Evolutionary conservation across 2,888 invertebrate genomes (phyloP).

Genomic region (Cyclophora albipunctata): DNA sequence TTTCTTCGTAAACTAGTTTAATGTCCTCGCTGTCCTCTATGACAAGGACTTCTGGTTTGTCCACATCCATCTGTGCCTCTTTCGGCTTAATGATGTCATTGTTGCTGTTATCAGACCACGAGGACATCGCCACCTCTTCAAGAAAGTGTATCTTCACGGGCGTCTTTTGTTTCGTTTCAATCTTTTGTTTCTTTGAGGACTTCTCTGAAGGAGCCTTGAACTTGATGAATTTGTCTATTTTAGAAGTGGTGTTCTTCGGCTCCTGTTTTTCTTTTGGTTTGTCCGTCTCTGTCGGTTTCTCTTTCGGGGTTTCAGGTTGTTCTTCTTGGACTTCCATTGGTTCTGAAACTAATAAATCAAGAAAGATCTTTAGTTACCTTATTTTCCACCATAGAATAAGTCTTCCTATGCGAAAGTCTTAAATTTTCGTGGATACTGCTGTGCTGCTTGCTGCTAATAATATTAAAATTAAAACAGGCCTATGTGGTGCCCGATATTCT

Average conservation of each 20-base stretch:
- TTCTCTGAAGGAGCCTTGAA: slow-evolving; percentile 54
- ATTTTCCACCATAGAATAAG: neutral
- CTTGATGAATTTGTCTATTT: slow-evolving; percentile 55
- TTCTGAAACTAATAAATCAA: slow-evolving; percentile 28
- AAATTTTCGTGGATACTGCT: too few species aligned
- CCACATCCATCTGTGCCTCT: slow-evolving; percentile 64
- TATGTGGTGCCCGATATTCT: too few species aligned
- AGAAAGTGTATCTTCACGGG: slow-evolving; percentile 57
- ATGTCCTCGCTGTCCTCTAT: slow-evolving; percentile 73
- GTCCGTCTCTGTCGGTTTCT: slow-evolving; percentile 8
- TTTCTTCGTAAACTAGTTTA: slow-evolving; percentile 76
- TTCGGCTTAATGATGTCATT: slow-evolving; percentile 49
- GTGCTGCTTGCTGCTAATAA: too few species aligned
- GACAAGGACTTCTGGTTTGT: slow-evolving; percentile 13
- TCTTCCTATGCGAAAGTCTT: too few species aligned
- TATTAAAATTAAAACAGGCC: too few species aligned
- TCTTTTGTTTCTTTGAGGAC: slow-evolving; percentile 46
- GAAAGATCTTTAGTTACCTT: neutral
- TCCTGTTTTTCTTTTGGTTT: slow-evolving; percentile 19
- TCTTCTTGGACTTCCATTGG: slow-evolving; percentile 38
- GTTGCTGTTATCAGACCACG: slow-evolving; percentile 68
- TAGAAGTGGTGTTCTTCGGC: slow-evolving; percentile 27
- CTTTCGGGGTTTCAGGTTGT: slow-evolving; percentile 17
- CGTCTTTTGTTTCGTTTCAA: slow-evolving; percentile 40
- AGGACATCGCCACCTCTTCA: slow-evolving; percentile 64